Conservation (phyloP, 2,113 vertebrate genomes). For the Gnathonemus longibarbis region DNA sequence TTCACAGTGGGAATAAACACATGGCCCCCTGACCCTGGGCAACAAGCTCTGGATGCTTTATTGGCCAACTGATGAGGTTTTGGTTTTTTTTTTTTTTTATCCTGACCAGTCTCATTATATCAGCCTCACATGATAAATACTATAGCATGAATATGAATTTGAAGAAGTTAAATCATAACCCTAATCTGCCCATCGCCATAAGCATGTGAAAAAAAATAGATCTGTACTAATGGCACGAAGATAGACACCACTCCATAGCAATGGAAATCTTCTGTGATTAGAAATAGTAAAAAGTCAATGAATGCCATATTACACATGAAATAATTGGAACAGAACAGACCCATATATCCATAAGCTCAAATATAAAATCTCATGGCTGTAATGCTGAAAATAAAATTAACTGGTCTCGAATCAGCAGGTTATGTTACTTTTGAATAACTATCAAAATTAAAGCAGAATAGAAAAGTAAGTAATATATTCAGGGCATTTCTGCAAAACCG, state of each 20-base stretch:
- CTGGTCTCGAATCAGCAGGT: background rate
- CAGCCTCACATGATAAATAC: background rate
- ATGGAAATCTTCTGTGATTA: background rate
- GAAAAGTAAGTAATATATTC: background rate
- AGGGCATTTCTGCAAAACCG: background rate
- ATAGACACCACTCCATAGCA: background rate
- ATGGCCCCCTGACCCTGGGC: conserved; percentile 18
- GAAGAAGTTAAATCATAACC: background rate
- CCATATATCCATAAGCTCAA: background rate
- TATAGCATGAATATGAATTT: background rate
- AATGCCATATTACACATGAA: background rate
- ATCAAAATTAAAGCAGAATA: background rate
- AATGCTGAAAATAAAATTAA: background rate
- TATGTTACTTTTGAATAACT: background rate
- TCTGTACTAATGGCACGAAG: background rate
- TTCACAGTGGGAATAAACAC: conserved; percentile 23
- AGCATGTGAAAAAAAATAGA: background rate
- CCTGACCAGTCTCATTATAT: background rate
- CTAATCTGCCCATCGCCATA: background rate
- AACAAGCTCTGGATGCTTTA: conserved; percentile 12
- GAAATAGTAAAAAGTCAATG: background rate
- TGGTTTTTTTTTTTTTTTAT: background rate
- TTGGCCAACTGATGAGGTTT: background rate
- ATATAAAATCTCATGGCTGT: background rate
- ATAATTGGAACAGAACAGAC: background rate